Conservation (phyloP, 2,797 vertebrate species). For the Eutrigla gurnardus region DNA sequence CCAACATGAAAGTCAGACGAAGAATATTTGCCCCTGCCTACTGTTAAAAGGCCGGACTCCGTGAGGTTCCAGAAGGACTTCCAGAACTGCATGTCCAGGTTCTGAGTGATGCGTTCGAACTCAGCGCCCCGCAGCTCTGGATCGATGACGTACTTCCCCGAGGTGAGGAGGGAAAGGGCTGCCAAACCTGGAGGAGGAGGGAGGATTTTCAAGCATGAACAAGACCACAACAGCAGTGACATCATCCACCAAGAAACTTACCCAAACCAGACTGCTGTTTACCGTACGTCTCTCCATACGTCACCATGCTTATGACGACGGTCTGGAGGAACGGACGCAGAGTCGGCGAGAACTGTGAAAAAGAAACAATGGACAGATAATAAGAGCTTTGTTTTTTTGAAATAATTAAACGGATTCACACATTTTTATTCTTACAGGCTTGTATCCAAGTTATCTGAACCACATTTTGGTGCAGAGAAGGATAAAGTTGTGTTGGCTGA, state of each 20-base stretch:
- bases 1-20: background rate
- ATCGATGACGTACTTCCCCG: slow-evolving; percentile 85
- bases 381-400: background rate
- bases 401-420: background rate
- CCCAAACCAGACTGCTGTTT: slow-evolving; percentile 82
- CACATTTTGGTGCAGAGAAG: background rate
- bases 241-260: slow-evolving; percentile 37
- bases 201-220: background rate
- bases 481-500: slow-evolving; percentile 46
- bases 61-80: slow-evolving; percentile 88
- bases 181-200: slow-evolving; percentile 72
- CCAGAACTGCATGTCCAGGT: slow-evolving; percentile 86
- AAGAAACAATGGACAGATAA: background rate
- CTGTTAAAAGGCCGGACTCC: slow-evolving; percentile 82
- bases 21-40: slow-evolving; percentile 65
- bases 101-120: slow-evolving; percentile 87
- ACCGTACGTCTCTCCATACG: slow-evolving; percentile 83
- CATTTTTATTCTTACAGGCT: background rate
- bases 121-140: slow-evolving; percentile 83
- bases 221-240: background rate
- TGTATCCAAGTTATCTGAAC: background rate
- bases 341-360: slow-evolving; percentile 78
- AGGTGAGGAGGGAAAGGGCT: slow-evolving; percentile 83
- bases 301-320: slow-evolving; percentile 85
- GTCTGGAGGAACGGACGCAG: slow-evolving; percentile 86